Evolutionary conservation across 2,113 vertebrate species (phyloP).

Genomic region (Xiphophorus hellerii): DNA sequence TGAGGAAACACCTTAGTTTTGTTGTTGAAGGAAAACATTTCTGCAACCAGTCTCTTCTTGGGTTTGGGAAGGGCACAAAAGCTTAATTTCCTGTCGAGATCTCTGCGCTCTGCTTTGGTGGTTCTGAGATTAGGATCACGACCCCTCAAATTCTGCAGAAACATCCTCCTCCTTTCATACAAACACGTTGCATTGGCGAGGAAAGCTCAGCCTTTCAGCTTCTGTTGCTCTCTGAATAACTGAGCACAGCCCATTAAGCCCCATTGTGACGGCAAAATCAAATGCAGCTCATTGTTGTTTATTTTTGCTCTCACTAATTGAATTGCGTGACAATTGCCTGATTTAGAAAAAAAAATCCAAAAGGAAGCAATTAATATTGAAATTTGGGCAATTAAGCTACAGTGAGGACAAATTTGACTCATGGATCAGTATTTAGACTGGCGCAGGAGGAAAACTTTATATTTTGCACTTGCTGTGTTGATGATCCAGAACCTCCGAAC

Average conservation of each 20-base stretch:
- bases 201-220: slow-evolving; percentile 28
- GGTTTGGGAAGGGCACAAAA: slow-evolving; percentile 20
- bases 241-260: slow-evolving; percentile 52
- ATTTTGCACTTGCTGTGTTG: background rate
- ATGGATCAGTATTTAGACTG: slow-evolving; percentile 8
- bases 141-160: slow-evolving; percentile 9
- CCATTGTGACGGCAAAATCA: slow-evolving; percentile 47
- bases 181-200: slow-evolving; percentile 17
- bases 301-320: slow-evolving; percentile 34
- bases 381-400: slow-evolving; percentile 15
- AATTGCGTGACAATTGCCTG: slow-evolving; percentile 30
- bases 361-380: slow-evolving; percentile 20
- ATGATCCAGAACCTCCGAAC: background rate
- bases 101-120: background rate
- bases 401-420: background rate
- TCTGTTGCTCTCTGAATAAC: slow-evolving; percentile 30
- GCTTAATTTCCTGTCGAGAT: slow-evolving; percentile 4
- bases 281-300: slow-evolving; percentile 36
- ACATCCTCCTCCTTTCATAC: background rate
- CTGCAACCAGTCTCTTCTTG: background rate
- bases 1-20: background rate
- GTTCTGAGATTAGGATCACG: slow-evolving; percentile 24
- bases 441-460: background rate
- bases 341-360: background rate
- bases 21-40: background rate